Percentiles rank a stretch among this genome's conserved stretches.
phyloP scores from a whole-genome alignment of 2,888 invertebrate species.

The Sepiola atlantica region DNA sequence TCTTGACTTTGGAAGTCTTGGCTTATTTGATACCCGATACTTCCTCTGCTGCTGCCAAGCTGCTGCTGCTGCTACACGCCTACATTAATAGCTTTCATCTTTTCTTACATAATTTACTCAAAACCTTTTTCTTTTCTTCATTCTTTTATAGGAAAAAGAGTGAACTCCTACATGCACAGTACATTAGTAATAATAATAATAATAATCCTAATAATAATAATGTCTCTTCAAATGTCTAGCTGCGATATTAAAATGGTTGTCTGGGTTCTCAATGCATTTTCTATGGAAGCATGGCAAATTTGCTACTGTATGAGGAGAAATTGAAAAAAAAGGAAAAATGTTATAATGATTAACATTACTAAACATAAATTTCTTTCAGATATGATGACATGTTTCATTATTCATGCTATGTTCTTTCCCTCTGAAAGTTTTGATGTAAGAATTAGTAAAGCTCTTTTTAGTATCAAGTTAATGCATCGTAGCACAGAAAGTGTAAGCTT shows the following conservation, averaged over 20 bases:
- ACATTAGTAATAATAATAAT: neutral
- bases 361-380: neutral
- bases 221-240: neutral
- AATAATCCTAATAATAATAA: too few relatives aligned
- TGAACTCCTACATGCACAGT: neutral
- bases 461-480: neutral
- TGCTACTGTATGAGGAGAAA: neutral
- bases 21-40: neutral
- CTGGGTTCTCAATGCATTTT: neutral
- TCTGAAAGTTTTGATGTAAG: neutral
- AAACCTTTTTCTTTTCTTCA: neutral
- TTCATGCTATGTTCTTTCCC: neutral
- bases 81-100: neutral
- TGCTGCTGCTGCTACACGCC: neutral
- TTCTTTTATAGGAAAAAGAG: neutral
- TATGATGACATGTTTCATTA: neutral
- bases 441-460: neutral
- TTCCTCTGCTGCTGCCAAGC: constrained; percentile 13
- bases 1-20: constrained; percentile 14
- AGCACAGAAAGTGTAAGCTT: neutral
- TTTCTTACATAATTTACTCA: neutral
- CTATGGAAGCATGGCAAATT: neutral
- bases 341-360: neutral
- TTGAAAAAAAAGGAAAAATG: neutral
- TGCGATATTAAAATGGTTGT: constrained; percentile 8